These are phyloP conservation scores for Keiferia lycopersicella DNA, from an alignment of 2,888 invertebrate genomes.

Conservation along the genomic window DNA sequence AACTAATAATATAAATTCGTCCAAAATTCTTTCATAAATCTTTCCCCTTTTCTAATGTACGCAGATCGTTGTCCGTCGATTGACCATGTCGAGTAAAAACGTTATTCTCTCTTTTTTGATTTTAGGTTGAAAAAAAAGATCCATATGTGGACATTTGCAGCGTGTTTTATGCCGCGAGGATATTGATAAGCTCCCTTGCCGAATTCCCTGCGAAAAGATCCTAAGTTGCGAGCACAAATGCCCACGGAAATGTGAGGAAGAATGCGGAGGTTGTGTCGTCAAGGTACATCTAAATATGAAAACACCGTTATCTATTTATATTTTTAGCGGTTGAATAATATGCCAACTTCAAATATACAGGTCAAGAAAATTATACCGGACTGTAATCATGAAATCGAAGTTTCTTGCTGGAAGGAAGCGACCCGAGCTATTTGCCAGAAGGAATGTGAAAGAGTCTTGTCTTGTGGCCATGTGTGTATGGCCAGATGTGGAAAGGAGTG, in stretches of 20 bases:
- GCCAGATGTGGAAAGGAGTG: slow-evolving; percentile 62
- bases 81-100: no score
- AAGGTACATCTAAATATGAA: slow-evolving; percentile 45
- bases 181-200: neutral
- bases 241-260: slow-evolving; percentile 71
- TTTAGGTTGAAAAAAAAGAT: neutral
- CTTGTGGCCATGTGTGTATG: slow-evolving; percentile 77
- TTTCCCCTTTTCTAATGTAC: neutral
- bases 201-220: neutral
- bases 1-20: no score
- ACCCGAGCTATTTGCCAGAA: slow-evolving; percentile 51
- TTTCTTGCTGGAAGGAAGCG: slow-evolving; percentile 61
- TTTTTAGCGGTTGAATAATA: neutral
- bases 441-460: slow-evolving; percentile 67
- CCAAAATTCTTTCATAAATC: neutral
- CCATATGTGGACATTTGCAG: neutral
- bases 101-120: neutral
- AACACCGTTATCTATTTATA: neutral
- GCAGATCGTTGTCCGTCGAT: no score
- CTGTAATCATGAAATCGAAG: slow-evolving; percentile 65
- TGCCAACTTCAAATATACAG: slow-evolving; percentile 44
- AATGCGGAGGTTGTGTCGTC: slow-evolving; percentile 71
- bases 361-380: slow-evolving; percentile 63
- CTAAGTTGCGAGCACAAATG: slow-evolving; percentile 66
- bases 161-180: neutral